phyloP scores from a whole-genome alignment of 37 sponge, comb jelly and placozoan genomes.

The Hormiphora californensis region DNA sequence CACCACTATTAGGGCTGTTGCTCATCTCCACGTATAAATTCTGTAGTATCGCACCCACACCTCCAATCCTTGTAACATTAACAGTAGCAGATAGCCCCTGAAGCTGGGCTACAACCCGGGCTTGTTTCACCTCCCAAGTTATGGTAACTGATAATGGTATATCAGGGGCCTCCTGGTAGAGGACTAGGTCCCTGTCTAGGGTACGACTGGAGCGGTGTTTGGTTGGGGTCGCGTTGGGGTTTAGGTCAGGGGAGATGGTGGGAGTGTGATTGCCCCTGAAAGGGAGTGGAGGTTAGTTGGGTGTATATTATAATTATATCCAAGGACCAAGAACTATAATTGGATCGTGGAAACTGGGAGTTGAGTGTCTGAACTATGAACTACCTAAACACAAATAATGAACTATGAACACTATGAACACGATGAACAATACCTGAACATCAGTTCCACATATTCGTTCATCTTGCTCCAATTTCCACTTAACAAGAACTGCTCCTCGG shows the following conservation, averaged over 20 bases:
- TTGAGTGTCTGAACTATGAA: too few species aligned
- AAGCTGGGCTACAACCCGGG: neutral
- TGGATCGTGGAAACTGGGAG: too few species aligned
- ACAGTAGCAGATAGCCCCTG: neutral
- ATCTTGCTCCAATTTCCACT: conserved; percentile 3
- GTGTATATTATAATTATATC: too few species aligned
- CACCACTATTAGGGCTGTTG: conserved; percentile 43
- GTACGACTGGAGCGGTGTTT: too few species aligned
- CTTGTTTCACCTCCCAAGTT: neutral
- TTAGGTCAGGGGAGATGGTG: too few species aligned
- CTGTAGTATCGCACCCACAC: neutral
- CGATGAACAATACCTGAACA: conserved; percentile 51
- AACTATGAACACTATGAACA: too few species aligned
- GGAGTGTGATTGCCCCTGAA: too few species aligned
- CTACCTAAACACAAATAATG: too few species aligned
- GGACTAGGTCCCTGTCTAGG: neutral
- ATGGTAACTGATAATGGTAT: conserved; percentile 8
- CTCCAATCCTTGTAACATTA: neutral
- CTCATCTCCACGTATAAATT: conserved; percentile 30
- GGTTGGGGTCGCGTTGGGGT: too few species aligned
- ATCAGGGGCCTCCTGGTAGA: conserved; percentile 11
- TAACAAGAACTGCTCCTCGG: conserved; percentile 13
- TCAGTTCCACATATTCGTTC: conserved; percentile 23
- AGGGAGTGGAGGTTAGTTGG: too few species aligned
- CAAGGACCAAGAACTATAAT: too few species aligned